Evolutionary conservation across 2,797 vertebrate genomes (phyloP).

Genomic region (Selene dorsalis): DNA sequence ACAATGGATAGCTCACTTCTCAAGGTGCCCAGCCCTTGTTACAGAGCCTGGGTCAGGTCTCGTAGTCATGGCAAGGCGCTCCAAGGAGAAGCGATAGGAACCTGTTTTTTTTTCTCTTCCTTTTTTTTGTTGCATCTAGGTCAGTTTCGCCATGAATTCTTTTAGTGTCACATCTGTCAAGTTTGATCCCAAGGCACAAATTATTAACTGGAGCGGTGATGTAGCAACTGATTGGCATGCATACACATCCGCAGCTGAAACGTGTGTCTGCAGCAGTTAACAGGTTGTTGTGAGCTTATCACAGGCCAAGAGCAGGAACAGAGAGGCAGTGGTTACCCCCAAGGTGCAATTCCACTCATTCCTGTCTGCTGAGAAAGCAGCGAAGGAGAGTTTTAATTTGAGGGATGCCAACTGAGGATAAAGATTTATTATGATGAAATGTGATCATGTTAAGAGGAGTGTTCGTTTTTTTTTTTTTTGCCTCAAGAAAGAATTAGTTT

Average conservation of each 20-base stretch:
- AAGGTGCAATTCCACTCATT: constrained; percentile 82
- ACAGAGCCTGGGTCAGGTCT: constrained; percentile 51
- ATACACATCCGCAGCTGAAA: constrained; percentile 62
- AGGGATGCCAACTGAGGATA: constrained; percentile 54
- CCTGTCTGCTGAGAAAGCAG: constrained; percentile 59
- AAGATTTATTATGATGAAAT: constrained; percentile 49
- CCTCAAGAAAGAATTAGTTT: background rate
- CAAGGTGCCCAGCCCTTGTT: constrained; percentile 70
- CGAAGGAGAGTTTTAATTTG: constrained; percentile 58
- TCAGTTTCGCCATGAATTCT: constrained; percentile 49
- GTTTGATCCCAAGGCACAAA: constrained; percentile 68
- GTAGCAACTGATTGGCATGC: constrained; percentile 75
- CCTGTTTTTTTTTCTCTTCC: background rate
- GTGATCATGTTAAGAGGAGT: constrained; percentile 32
- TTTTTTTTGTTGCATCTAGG: constrained; percentile 37
- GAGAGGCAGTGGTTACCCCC: constrained; percentile 67
- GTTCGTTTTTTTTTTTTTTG: background rate
- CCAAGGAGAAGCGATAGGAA: constrained; percentile 39
- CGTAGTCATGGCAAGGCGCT: constrained; percentile 52
- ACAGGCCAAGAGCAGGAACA: constrained; percentile 49
- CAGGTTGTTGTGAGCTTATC: constrained; percentile 74
- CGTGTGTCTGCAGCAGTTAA: constrained; percentile 64
- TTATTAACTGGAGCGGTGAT: constrained; percentile 74
- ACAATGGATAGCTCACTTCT: constrained; percentile 77
- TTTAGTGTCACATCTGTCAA: constrained; percentile 11